phyloP scores from a whole-genome alignment of 2,113 vertebrate species.

The Camelus bactrianus region DNA sequence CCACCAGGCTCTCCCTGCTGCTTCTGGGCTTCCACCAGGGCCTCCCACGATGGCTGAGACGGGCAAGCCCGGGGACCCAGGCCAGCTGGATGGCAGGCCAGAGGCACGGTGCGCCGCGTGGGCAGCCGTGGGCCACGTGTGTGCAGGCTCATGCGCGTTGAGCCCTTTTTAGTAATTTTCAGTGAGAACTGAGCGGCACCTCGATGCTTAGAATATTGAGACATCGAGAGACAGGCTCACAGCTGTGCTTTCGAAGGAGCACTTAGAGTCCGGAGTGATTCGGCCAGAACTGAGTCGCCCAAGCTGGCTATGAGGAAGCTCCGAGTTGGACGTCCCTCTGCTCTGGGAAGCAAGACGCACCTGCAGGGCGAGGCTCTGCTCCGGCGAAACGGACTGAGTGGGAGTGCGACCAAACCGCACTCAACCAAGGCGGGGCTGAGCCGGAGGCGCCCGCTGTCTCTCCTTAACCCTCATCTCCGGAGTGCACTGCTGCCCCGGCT shows the following conservation, averaged over 20 bases:
- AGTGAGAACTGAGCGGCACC: rapidly evolving
- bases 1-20: neutral
- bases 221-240: neutral
- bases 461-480: neutral
- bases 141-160: rapidly evolving
- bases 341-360: rapidly evolving
- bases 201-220: rapidly evolving
- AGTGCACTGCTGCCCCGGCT: neutral
- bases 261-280: rapidly evolving
- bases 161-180: rapidly evolving
- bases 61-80: no score
- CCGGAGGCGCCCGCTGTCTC: neutral
- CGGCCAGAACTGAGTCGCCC: rapidly evolving
- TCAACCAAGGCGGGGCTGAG: rapidly evolving
- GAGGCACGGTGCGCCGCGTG: rapidly evolving
- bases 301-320: no score
- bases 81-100: rapidly evolving
- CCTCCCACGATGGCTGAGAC: neutral
- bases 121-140: rapidly evolving
- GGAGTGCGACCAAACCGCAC: neutral
- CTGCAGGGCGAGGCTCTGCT: neutral
- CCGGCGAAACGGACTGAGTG: rapidly evolving
- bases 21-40: rapidly evolving
- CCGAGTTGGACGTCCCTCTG: neutral
- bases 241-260: rapidly evolving